A percentile compares a stretch with the other conserved stretches of the same genome.
phyloP scores from a whole-genome alignment of 1,140 invertebrate species.

The Ceratosolen fusciceps region DNA sequence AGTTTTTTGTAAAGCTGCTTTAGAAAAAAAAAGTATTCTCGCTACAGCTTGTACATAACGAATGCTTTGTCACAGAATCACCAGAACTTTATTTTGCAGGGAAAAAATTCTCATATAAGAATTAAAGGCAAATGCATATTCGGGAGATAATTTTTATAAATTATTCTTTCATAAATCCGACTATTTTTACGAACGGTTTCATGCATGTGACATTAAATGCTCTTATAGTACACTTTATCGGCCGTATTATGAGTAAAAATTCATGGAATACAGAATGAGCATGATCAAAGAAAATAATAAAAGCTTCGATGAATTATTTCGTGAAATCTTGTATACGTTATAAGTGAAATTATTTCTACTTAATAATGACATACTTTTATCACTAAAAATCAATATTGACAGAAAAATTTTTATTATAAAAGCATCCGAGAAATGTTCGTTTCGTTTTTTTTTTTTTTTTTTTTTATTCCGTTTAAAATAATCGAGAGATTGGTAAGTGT shows the following conservation, averaged over 20 bases:
- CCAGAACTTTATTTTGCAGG: not conserved
- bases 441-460: too few species aligned
- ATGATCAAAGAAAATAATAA: not conserved
- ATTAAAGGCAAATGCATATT: not conserved
- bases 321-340: not conserved
- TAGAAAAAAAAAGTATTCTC: too few species aligned
- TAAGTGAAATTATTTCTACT: not conserved
- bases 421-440: not conserved
- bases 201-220: not conserved
- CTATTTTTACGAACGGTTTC: not conserved
- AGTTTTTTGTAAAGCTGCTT: too few species aligned
- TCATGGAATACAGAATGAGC: not conserved
- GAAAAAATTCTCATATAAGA: not conserved
- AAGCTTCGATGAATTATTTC: not conserved
- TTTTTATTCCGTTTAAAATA: too few species aligned
- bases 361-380: not conserved
- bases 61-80: too few species aligned
- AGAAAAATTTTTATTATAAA: not conserved
- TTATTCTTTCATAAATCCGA: conserved; percentile 3
- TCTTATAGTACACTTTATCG: not conserved
- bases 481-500: too few species aligned
- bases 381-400: not conserved
- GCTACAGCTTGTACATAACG: too few species aligned
- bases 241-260: not conserved
- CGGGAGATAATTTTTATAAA: not conserved